Evolutionary conservation across 2,797 vertebrate species (phyloP).

Genomic region (Okamejei kenojei): DNA sequence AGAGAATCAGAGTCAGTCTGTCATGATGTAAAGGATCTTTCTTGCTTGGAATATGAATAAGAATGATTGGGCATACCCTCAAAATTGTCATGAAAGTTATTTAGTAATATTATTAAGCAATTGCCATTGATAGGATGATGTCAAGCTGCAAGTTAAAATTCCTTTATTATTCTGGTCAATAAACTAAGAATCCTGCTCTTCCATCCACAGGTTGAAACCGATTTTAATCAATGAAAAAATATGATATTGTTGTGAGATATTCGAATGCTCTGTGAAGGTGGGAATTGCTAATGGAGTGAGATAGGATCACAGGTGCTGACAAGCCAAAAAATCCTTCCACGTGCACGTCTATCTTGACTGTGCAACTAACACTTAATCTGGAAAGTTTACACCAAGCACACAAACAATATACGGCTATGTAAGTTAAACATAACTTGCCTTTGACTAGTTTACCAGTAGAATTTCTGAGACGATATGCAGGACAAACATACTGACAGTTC

Average conservation of each 20-base stretch:
- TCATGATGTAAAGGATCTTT: background rate
- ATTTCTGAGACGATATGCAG: background rate
- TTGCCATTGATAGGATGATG: background rate
- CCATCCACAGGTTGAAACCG: background rate
- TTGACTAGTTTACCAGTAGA: background rate
- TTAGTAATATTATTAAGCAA: background rate
- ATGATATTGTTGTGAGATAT: background rate
- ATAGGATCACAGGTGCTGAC: background rate
- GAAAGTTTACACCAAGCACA: background rate
- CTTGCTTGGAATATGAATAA: background rate
- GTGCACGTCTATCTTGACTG: background rate
- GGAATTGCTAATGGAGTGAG: background rate
- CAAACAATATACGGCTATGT: background rate
- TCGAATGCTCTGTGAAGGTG: background rate
- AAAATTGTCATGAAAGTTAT: background rate
- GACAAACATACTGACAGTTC: background rate
- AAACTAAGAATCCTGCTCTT: background rate
- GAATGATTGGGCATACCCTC: no score
- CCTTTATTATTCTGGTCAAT: background rate
- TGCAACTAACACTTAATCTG: background rate
- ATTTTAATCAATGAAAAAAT: background rate
- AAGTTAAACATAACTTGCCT: background rate
- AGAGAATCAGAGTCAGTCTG: background rate
- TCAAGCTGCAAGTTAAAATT: background rate
- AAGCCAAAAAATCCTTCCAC: background rate